Evolutionary conservation across 2,888 invertebrate genomes (phyloP), one percentile per base, ranked within the genome.

Genomic region (Adineta ricciae): DNA sequence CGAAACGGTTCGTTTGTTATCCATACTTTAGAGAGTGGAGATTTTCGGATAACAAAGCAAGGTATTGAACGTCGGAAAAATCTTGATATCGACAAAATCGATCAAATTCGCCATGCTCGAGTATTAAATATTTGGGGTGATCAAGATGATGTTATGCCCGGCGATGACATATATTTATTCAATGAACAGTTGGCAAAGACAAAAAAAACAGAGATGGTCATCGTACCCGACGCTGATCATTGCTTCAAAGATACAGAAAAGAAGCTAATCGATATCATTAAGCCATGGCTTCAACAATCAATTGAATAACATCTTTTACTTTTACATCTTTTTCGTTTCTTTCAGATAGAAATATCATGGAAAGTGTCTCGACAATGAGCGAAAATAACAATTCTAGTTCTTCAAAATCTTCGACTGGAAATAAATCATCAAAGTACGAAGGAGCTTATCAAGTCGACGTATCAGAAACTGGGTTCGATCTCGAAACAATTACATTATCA

Each of bases 401-500:
- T 38, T 24, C 9, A 73, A 21, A 38, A 24, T 21, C 2, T 24
- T 41, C 36, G 11, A 38, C 24, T 41, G 78, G n/a, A 19, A 38
- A 41, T 78, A n/a, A 21, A 41, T 21, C 38, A 41, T 21, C 38
- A 41, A 38, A 27, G 3, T 85, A 85, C 50, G 82, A 83, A 52
- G 73, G 52, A 19, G 38, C 83, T 36, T 85, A 83, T 78, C 83
- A 85, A 73, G 50, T 85, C n/a, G 82, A 83, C 11, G 83, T 83
- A 52, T 50, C 83, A 56, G 83, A 52, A 32, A 83, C 78, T 0
- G n/a, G n/a, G 38, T 78, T 85, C 27, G 97, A 98, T 91, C 91
- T 98, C 89, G 97, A 98, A 91, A 94, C 94, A 14, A 96, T 96
- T 90, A 94, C 95, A 56, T 94, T 95, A 88, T 94, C 95, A 88